Conservation (phyloP, 2,113 vertebrate genomes). For the Nannospalax galili region DNA sequence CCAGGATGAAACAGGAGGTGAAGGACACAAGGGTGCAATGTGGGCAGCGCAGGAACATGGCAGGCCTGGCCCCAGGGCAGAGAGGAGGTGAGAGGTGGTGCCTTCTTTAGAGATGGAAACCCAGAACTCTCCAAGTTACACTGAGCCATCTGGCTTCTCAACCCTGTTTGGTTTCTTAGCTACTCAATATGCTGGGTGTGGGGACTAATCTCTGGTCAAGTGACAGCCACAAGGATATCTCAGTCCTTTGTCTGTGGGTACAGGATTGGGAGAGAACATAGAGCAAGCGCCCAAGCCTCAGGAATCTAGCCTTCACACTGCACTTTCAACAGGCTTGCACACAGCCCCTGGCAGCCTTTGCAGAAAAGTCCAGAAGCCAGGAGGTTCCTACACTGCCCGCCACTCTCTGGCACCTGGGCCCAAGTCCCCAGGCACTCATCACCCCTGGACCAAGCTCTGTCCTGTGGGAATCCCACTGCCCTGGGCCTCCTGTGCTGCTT, state of each 20-base stretch:
- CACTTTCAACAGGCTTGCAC: background rate
- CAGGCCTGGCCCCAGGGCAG: background rate
- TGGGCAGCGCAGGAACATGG: no score
- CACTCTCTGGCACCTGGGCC: no score
- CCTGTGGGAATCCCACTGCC: conserved; percentile 55
- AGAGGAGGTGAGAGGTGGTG: fast-evolving
- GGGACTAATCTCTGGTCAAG: background rate
- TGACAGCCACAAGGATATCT: background rate
- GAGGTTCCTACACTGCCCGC: fast-evolving
- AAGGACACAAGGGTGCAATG: fast-evolving
- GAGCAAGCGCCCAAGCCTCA: background rate
- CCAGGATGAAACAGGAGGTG: fast-evolving
- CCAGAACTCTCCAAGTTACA: background rate
- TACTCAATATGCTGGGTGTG: background rate
- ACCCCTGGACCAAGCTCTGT: background rate
- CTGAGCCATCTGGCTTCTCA: background rate
- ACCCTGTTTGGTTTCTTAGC: fast-evolving
- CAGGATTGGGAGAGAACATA: background rate
- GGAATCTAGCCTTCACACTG: background rate
- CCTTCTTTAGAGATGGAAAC: background rate
- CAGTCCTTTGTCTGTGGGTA: fast-evolving
- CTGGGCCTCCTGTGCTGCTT: conserved; percentile 67
- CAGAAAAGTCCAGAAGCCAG: background rate
- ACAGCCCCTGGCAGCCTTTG: background rate
- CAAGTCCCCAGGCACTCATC: background rate